phyloP scores from a whole-genome alignment of 2,113 vertebrate species.

The Limanda limanda region DNA sequence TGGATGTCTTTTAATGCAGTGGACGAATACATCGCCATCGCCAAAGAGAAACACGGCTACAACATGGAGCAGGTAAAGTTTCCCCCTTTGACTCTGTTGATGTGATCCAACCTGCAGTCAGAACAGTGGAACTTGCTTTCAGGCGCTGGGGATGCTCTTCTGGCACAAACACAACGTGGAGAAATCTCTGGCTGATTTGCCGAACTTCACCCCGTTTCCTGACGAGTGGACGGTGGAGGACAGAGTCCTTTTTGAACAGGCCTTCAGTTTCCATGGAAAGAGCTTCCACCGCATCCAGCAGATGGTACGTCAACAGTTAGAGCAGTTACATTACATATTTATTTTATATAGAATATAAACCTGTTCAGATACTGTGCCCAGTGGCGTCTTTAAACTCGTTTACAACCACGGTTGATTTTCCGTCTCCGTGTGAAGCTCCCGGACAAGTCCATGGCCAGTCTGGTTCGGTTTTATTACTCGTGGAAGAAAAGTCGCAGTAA shows the following conservation, averaged over 20 bases:
- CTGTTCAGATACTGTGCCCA: rapidly evolving
- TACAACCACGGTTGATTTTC: too few species aligned
- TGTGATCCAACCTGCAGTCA: background rate
- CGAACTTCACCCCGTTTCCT: conserved; percentile 97
- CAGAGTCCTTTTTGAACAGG: conserved; percentile 95
- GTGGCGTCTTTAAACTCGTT: background rate
- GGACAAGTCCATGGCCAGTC: conserved; percentile 95
- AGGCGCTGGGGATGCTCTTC: conserved; percentile 98
- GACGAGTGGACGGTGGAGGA: conserved; percentile 99
- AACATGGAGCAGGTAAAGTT: conserved; percentile 95
- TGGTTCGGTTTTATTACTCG: conserved; percentile 97
- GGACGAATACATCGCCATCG: conserved; percentile 95
- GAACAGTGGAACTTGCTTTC: background rate
- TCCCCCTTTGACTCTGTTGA: too few species aligned
- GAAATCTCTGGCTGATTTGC: conserved; percentile 94
- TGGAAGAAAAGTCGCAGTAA: conserved; percentile 98
- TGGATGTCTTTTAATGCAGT: conserved; percentile 78
- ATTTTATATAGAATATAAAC: too few species aligned
- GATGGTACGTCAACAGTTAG: conserved; percentile 82
- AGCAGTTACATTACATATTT: background rate
- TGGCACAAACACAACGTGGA: conserved; percentile 99
- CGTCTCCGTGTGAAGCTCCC: conserved; percentile 85
- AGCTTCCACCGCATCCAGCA: conserved; percentile 97
- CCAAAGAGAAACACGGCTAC: conserved; percentile 97
- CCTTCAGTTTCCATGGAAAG: conserved; percentile 97